These are phyloP conservation scores for Hipposideros larvatus DNA, from an alignment of 2,797 vertebrate genomes.

Conservation along the genomic window DNA sequence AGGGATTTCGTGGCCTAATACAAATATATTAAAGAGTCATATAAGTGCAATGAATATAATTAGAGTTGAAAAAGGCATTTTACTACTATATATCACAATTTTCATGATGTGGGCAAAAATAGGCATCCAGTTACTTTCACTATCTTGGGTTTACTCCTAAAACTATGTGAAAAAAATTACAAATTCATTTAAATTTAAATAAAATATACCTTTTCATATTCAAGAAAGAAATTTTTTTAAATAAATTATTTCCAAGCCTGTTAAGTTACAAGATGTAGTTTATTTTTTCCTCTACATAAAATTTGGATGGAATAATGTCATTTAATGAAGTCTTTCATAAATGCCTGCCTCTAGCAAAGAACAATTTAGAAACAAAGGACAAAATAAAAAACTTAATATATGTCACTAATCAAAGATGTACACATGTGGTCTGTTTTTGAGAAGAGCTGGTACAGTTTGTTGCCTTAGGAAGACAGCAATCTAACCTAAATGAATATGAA, in stretches of 20 bases:
- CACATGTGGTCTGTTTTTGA: slow-evolving; percentile 74
- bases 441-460: slow-evolving; percentile 68
- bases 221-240: slow-evolving; percentile 64
- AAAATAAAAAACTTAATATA: slow-evolving; percentile 73
- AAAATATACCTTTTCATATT: background rate
- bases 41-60: background rate
- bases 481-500: slow-evolving; percentile 72
- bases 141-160: background rate
- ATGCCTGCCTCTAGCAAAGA: slow-evolving; percentile 76
- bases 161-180: background rate
- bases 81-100: background rate
- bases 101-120: background rate
- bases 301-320: slow-evolving; percentile 70
- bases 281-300: slow-evolving; percentile 58
- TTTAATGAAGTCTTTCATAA: slow-evolving; percentile 82
- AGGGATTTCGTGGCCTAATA: background rate
- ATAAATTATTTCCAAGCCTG: slow-evolving; percentile 70
- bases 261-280: slow-evolving; percentile 11
- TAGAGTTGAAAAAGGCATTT: background rate
- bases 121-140: background rate
- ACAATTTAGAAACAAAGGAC: slow-evolving; percentile 79
- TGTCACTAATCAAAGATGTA: slow-evolving; percentile 80
- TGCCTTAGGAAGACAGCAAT: slow-evolving; percentile 72
- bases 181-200: slow-evolving; percentile 24
- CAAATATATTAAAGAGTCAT: background rate